A percentile compares a stretch with the other conserved stretches of the same genome.
phyloP scores from a whole-genome alignment of 2,888 invertebrate genomes.

The Oligia fasciuncula region DNA sequence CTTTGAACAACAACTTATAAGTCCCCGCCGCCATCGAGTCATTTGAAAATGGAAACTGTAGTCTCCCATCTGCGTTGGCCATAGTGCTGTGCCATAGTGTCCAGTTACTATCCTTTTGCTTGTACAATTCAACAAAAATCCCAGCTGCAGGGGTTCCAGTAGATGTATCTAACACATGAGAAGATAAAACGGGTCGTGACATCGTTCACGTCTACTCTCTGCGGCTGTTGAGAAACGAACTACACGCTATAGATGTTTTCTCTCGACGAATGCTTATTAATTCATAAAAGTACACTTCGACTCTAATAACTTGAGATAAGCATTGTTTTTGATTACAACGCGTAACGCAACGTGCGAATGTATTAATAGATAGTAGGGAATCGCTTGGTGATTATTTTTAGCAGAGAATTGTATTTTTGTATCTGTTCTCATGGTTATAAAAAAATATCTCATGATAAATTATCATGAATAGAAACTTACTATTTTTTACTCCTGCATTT shows the following conservation, averaged over 20 bases:
- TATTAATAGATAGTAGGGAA: slow-evolving; percentile 15
- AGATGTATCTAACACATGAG: slow-evolving; percentile 93
- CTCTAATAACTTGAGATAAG: slow-evolving; percentile 53
- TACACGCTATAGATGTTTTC: slow-evolving; percentile 43
- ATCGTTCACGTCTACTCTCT: slow-evolving; percentile 67
- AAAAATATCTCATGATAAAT: background rate
- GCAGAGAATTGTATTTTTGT: slow-evolving; percentile 11
- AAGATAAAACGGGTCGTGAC: slow-evolving; percentile 91
- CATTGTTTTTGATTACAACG: slow-evolving; percentile 45
- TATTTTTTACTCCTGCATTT: background rate
- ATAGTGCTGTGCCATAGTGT: slow-evolving; percentile 91
- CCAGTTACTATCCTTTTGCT: slow-evolving; percentile 92
- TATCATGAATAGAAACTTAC: too few relatives aligned
- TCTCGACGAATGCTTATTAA: slow-evolving; percentile 29
- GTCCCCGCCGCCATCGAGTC: slow-evolving; percentile 91
- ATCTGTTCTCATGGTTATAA: background rate
- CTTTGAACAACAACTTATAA: slow-evolving; percentile 94
- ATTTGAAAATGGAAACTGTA: slow-evolving; percentile 90
- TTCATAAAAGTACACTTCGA: slow-evolving; percentile 29
- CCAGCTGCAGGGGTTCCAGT: slow-evolving; percentile 92
- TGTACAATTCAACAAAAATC: slow-evolving; percentile 92
- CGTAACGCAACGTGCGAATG: background rate
- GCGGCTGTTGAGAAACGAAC: slow-evolving; percentile 18
- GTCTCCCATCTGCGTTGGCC: slow-evolving; percentile 92
- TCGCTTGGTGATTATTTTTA: slow-evolving; percentile 29